Percentiles rank a stretch among this genome's conserved stretches.
Conservation (phyloP, 2,888 invertebrate species). For the Danaus chrysippus region DNA sequence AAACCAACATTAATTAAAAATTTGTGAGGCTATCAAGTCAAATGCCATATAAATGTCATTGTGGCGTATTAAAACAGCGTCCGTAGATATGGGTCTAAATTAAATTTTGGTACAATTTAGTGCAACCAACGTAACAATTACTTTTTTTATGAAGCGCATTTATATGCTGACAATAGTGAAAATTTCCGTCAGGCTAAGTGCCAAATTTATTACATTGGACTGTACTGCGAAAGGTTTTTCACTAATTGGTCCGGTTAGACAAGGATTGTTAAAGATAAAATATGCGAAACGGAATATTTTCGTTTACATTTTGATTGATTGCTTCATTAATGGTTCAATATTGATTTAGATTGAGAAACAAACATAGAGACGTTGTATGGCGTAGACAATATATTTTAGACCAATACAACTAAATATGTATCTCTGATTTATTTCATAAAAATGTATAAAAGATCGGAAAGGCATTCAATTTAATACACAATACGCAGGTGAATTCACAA, state of each 20-base stretch:
- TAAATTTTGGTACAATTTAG: constrained; percentile 63
- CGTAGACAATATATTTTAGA: constrained; percentile 9
- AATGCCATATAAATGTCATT: constrained; percentile 18
- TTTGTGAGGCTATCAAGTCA: constrained; percentile 11
- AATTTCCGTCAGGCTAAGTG: constrained; percentile 78
- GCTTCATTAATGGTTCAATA: constrained; percentile 59
- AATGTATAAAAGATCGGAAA: no score
- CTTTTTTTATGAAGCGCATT: constrained; percentile 55
- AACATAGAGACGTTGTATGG: constrained; percentile 21
- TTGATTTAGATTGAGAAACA: constrained; percentile 45
- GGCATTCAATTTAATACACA: no score
- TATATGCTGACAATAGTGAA: constrained; percentile 72
- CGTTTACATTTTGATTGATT: constrained; percentile 75
- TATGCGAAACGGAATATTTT: constrained; percentile 74
- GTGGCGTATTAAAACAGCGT: constrained; percentile 14
- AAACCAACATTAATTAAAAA: background rate
- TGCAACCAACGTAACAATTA: constrained; percentile 65
- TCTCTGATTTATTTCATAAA: no score
- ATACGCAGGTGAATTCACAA: no score
- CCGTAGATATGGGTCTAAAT: constrained; percentile 43
- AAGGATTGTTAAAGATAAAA: constrained; percentile 79
- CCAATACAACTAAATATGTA: background rate
- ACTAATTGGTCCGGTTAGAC: constrained; percentile 72
- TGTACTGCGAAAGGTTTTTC: constrained; percentile 70
- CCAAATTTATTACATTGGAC: constrained; percentile 76